Conservation (phyloP, 2,797 vertebrate species). For the Chanos chanos region DNA sequence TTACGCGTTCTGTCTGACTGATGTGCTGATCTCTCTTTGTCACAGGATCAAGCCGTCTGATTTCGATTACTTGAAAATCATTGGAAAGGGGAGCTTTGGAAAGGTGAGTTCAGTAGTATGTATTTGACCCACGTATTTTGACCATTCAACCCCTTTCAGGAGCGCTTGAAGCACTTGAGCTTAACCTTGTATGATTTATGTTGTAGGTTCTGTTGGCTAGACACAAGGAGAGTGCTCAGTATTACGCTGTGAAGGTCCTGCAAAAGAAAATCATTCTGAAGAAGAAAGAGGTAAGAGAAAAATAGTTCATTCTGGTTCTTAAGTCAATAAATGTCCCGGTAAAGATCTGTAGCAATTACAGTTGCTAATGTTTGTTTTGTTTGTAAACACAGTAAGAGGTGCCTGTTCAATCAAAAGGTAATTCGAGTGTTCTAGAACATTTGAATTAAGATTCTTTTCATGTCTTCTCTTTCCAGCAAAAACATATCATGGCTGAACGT, state of each 20-base stretch:
- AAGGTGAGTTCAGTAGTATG: slow-evolving; percentile 57
- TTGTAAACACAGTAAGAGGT: too few species aligned
- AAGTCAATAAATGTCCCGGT: not conserved
- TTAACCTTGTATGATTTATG: slow-evolving; percentile 10
- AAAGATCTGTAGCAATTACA: too few species aligned
- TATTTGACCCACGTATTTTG: not conserved
- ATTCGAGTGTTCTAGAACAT: too few species aligned
- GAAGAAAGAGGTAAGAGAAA: slow-evolving; percentile 72
- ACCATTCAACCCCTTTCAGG: not conserved
- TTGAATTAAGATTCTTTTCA: not conserved
- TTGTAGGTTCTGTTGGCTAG: slow-evolving; percentile 73
- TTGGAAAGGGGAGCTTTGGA: slow-evolving; percentile 80
- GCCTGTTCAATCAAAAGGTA: too few species aligned
- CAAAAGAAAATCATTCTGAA: slow-evolving; percentile 81
- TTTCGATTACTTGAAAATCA: slow-evolving; percentile 79
- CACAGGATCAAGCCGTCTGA: slow-evolving; percentile 73
- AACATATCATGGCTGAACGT: slow-evolving; percentile 82
- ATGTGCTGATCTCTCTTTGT: slow-evolving; percentile 3
- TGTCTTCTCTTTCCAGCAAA: slow-evolving; percentile 63
- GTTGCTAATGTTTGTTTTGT: too few species aligned
- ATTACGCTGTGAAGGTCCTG: slow-evolving; percentile 78
- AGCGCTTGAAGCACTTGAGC: not conserved
- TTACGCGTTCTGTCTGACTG: not conserved
- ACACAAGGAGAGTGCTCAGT: slow-evolving; percentile 70
- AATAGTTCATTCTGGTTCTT: not conserved